These are phyloP conservation scores for Paraescarpia echinospica DNA, from an alignment of 1,140 invertebrate genomes.

Conservation along the genomic window DNA sequence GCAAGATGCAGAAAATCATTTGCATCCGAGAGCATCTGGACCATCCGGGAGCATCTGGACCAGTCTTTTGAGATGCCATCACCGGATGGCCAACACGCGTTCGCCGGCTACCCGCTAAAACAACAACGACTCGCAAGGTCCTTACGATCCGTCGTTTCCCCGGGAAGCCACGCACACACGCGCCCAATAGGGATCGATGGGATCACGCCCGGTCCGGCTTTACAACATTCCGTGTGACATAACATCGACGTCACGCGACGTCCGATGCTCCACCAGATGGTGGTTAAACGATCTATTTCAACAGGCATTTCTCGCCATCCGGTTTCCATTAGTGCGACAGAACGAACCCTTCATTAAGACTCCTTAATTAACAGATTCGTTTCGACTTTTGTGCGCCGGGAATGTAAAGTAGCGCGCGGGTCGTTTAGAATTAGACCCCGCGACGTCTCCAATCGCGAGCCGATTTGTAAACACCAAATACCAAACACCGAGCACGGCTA, in stretches of 20 bases:
- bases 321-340: neutral
- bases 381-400: neutral
- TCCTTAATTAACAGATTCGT: neutral
- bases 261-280: neutral
- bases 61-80: neutral
- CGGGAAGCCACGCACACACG: neutral
- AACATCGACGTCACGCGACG: neutral
- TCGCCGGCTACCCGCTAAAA: neutral
- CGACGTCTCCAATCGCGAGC: neutral
- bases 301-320: neutral
- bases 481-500: neutral
- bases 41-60: neutral
- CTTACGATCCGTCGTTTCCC: neutral
- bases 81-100: neutral
- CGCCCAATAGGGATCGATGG: neutral
- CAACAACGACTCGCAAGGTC: neutral
- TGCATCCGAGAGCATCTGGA: neutral
- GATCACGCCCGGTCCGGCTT: neutral
- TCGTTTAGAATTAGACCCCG: neutral
- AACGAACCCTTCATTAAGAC: neutral
- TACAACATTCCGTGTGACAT: neutral
- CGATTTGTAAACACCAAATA: neutral
- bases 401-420: neutral
- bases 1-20: neutral
- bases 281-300: neutral